These are phyloP conservation scores for Schrankia costaestrigalis DNA, from an alignment of 2,888 invertebrate genomes.

Conservation along the genomic window DNA sequence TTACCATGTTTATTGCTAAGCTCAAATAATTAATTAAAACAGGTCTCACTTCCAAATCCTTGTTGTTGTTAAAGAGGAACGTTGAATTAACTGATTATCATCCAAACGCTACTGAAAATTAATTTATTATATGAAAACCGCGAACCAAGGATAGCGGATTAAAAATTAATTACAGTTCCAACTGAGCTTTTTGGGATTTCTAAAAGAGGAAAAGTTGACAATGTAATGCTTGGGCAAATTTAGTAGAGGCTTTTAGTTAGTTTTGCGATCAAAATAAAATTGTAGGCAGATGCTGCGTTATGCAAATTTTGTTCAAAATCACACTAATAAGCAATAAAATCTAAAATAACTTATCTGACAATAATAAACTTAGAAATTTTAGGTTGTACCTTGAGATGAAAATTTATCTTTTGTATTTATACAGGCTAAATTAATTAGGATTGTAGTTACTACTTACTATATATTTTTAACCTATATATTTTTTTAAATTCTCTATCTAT, in stretches of 20 bases:
- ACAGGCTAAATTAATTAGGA: too few relatives aligned
- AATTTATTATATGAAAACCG: conserved; percentile 67
- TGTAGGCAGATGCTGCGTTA: too few relatives aligned
- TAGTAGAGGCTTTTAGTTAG: conserved; percentile 19
- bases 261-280: conserved; percentile 17
- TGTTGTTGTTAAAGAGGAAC: conserved; percentile 37
- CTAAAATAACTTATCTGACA: too few relatives aligned
- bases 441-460: too few relatives aligned
- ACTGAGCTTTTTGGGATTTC: conserved; percentile 47
- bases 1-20: conserved; percentile 27
- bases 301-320: too few relatives aligned
- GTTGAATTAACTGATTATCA: conserved; percentile 52
- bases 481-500: too few relatives aligned
- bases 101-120: conserved; percentile 46
- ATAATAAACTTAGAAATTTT: too few relatives aligned
- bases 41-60: conserved; percentile 34
- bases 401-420: too few relatives aligned
- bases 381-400: too few relatives aligned
- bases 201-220: conserved; percentile 46
- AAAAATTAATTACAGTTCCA: conserved; percentile 71
- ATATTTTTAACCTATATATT: too few relatives aligned
- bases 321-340: too few relatives aligned
- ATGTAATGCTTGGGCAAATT: conserved; percentile 34
- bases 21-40: conserved; percentile 40
- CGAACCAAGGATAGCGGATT: conserved; percentile 63